Conservation (phyloP, 2,113 vertebrate species). For the Charina bottae region DNA sequence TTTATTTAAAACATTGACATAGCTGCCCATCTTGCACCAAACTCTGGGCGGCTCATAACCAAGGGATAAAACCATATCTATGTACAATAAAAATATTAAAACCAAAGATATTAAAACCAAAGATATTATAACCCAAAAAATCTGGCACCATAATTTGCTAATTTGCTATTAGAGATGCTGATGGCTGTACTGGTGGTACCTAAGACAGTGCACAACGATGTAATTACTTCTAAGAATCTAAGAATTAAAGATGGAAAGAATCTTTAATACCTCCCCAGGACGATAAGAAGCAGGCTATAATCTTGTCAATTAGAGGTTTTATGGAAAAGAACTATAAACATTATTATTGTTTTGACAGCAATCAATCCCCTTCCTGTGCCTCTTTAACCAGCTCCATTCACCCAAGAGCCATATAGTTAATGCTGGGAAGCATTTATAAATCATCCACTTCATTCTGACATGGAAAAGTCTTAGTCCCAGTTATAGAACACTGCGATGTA, state of each 20-base stretch:
- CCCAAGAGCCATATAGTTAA: slow-evolving; percentile 12
- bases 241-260: background rate
- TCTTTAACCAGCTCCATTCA: slow-evolving; percentile 13
- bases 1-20: background rate
- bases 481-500: background rate
- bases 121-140: background rate
- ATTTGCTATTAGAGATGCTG: background rate
- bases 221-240: background rate
- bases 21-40: background rate
- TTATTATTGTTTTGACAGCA: slow-evolving; percentile 24
- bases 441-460: background rate
- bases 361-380: background rate
- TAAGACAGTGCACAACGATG: background rate
- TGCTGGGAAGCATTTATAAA: slow-evolving; percentile 20
- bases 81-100: background rate
- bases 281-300: background rate
- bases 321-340: slow-evolving; percentile 26
- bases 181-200: background rate
- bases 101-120: background rate
- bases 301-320: slow-evolving; percentile 33
- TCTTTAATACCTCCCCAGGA: slow-evolving; percentile 10
- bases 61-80: background rate
- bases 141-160: background rate
- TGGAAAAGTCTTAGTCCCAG: background rate
- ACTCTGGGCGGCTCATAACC: background rate